A percentile compares a stretch with the other conserved stretches of the same genome.
Conservation (phyloP, 2,113 vertebrate genomes). For the Tamias sibiricus region DNA sequence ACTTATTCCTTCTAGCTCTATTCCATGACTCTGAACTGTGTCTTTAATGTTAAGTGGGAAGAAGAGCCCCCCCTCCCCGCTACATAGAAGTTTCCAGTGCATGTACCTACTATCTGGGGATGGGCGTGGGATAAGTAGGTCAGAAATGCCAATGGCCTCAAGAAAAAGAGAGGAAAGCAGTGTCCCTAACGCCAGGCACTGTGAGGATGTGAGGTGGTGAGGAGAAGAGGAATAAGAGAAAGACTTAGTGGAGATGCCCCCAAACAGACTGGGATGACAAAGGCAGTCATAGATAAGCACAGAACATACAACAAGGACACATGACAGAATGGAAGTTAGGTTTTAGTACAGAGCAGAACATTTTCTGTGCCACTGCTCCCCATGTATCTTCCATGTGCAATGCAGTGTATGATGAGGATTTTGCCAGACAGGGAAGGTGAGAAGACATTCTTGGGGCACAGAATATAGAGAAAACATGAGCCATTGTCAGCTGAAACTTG, state of each 20-base stretch:
- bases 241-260: background rate
- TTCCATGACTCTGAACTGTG: background rate
- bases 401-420: background rate
- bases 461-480: background rate
- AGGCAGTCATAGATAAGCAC: background rate
- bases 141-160: background rate
- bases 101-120: background rate
- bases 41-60: background rate
- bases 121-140: background rate
- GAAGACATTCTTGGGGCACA: background rate
- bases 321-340: too few species aligned
- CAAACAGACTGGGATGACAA: background rate
- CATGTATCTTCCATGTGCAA: too few species aligned
- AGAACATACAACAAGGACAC: background rate
- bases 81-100: background rate
- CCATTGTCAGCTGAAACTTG: background rate
- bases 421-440: background rate
- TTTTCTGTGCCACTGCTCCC: too few species aligned
- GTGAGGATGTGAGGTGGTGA: background rate
- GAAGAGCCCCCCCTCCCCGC: background rate
- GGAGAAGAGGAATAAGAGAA: background rate
- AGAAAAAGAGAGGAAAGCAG: background rate
- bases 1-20: background rate
- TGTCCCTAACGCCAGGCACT: background rate
- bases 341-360: background rate